These are phyloP conservation scores for Ochotona princeps DNA, from an alignment of 2,113 vertebrate species.

Conservation along the genomic window DNA sequence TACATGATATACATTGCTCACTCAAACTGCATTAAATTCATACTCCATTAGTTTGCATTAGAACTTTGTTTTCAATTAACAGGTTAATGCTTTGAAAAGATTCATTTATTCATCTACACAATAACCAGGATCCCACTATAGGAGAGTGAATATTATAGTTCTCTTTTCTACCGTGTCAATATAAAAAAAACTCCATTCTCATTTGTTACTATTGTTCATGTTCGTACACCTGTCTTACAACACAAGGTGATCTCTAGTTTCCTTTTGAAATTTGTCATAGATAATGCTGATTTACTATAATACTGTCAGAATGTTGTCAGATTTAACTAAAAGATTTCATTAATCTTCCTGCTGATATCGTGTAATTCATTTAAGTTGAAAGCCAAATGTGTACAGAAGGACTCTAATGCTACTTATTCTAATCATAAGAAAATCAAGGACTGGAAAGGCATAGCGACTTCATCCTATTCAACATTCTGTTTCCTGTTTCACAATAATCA, in stretches of 20 bases:
- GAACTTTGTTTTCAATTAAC: background rate
- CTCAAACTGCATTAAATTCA: background rate
- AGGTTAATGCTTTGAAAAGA: background rate
- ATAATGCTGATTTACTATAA: background rate
- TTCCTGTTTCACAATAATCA: background rate
- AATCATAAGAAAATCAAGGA: background rate
- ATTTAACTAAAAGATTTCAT: background rate
- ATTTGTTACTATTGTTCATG: background rate
- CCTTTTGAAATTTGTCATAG: background rate
- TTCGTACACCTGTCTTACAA: background rate
- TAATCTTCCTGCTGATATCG: background rate
- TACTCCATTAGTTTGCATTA: background rate
- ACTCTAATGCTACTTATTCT: background rate
- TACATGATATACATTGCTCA: background rate
- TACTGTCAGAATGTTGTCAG: background rate
- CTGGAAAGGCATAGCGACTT: background rate
- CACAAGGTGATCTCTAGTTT: background rate
- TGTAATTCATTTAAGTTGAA: background rate
- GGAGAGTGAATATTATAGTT: background rate
- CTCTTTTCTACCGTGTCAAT: background rate
- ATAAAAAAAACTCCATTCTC: background rate
- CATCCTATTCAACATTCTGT: background rate
- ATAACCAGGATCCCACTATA: background rate
- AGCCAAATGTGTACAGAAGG: background rate
- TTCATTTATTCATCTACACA: background rate